A percentile compares a stretch with the other conserved stretches of the same genome.
phyloP scores from a whole-genome alignment of 2,888 invertebrate genomes.

The Autographa pulchrina region DNA sequence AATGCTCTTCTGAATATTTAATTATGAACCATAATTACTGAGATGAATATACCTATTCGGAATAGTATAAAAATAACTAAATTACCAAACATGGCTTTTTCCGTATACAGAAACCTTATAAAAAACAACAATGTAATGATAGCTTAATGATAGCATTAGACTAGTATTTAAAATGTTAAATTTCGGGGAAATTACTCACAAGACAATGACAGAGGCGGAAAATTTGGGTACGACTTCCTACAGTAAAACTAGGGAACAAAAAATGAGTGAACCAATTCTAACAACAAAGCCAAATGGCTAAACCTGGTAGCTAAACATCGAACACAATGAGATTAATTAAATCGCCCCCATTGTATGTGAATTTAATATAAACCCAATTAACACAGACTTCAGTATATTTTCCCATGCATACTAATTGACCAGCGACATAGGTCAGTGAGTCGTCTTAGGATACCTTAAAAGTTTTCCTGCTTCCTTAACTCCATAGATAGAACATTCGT shows the following conservation, averaged over 20 bases:
- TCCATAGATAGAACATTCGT: conserved; percentile 92
- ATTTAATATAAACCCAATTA: not conserved
- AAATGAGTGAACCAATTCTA: not conserved
- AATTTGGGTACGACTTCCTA: not conserved
- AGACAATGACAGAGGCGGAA: not conserved
- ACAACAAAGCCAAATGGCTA: not conserved
- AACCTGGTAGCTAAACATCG: not conserved
- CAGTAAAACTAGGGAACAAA: not conserved
- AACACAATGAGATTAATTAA: not conserved
- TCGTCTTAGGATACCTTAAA: too few relatives aligned
- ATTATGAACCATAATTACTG: not conserved
- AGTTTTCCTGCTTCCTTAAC: conserved; percentile 91
- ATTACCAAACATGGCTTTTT: too few relatives aligned
- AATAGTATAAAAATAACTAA: too few relatives aligned
- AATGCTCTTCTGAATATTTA: not conserved
- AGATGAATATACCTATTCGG: too few relatives aligned
- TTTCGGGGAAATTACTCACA: not conserved
- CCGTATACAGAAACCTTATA: not conserved
- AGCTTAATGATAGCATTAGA: not conserved
- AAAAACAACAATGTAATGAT: not conserved
- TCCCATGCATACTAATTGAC: conserved; percentile 39
- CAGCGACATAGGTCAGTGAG: conserved; percentile 13
- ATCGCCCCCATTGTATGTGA: not conserved
- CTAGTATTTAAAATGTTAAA: not conserved
- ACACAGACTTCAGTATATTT: conserved; percentile 27